These are phyloP conservation scores for Oncorhynchus nerka DNA, from an alignment of 2,113 vertebrate genomes.

Conservation along the genomic window DNA sequence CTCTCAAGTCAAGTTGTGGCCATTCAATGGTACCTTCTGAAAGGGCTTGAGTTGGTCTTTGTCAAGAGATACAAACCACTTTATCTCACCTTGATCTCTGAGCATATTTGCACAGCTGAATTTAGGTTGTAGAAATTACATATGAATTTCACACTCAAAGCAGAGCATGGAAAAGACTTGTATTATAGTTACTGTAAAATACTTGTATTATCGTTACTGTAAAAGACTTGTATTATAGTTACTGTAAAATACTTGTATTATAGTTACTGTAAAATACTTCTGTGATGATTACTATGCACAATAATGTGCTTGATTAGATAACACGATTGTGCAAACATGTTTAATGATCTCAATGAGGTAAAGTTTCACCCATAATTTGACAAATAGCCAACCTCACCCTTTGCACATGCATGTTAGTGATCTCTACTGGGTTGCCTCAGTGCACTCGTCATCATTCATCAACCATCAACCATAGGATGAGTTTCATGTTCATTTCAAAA, in stretches of 20 bases:
- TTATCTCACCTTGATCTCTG: conserved; percentile 48
- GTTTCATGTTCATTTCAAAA: conserved; percentile 66
- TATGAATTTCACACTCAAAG: neutral
- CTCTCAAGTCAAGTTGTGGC: conserved; percentile 81
- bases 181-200: neutral
- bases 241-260: neutral
- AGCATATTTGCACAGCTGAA: conserved; percentile 49
- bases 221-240: neutral
- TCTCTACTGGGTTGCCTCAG: conserved; percentile 69
- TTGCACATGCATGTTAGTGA: conserved; percentile 81
- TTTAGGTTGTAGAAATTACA: conserved; percentile 19
- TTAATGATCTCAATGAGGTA: conserved; percentile 48
- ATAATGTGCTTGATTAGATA: conserved; percentile 6
- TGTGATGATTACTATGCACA: neutral
- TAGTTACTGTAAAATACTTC: neutral
- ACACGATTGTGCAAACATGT: conserved; percentile 47
- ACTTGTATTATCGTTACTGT: too few species aligned
- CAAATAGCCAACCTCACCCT: conserved; percentile 71
- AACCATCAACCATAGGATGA: conserved; percentile 65
- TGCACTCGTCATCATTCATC: conserved; percentile 74
- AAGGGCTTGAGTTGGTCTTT: conserved; percentile 71
- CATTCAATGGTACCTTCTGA: conserved; percentile 77
- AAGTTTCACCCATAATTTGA: conserved; percentile 53
- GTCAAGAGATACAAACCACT: conserved; percentile 62
- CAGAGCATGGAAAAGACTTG: neutral